Percentiles rank a stretch among this genome's conserved stretches.
Evolutionary conservation across 2,888 invertebrate species (phyloP).

Genomic region (Rhogogaster chlorosoma): DNA sequence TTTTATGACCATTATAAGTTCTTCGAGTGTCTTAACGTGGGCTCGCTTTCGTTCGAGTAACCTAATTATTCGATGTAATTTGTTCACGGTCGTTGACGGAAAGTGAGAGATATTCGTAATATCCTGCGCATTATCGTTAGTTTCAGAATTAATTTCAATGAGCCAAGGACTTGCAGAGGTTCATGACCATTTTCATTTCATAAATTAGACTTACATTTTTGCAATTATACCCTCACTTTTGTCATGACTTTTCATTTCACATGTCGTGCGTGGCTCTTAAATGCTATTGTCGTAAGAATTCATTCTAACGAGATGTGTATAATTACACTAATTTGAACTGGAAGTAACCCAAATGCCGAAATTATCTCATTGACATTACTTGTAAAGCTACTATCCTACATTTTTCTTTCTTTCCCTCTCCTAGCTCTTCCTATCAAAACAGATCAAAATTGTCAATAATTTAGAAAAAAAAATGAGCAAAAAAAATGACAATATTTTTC

Average conservation of each 20-base stretch:
- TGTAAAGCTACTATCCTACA: neutral
- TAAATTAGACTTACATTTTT: neutral
- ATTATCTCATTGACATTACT: constrained; percentile 7
- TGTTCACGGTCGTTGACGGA: constrained; percentile 6
- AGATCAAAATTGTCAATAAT: neutral
- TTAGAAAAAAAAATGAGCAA: neutral
- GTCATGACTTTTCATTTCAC: neutral
- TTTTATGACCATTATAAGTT: neutral
- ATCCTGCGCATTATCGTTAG: neutral
- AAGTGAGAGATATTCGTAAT: constrained; percentile 5
- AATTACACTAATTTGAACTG: constrained; percentile 3
- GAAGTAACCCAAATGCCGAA: neutral
- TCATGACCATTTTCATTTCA: neutral
- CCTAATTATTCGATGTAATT: constrained; percentile 6
- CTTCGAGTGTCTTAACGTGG: neutral
- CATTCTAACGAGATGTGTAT: neutral
- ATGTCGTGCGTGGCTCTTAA: neutral
- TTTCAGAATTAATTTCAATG: neutral
- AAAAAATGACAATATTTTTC: neutral
- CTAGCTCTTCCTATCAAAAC: neutral
- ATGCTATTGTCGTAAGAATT: neutral
- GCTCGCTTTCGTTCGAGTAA: neutral
- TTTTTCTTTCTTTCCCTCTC: neutral
- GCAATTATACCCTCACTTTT: neutral
- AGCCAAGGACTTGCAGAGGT: neutral